phyloP scores from a whole-genome alignment of 2,797 vertebrate genomes.

The Chelon auratus region DNA sequence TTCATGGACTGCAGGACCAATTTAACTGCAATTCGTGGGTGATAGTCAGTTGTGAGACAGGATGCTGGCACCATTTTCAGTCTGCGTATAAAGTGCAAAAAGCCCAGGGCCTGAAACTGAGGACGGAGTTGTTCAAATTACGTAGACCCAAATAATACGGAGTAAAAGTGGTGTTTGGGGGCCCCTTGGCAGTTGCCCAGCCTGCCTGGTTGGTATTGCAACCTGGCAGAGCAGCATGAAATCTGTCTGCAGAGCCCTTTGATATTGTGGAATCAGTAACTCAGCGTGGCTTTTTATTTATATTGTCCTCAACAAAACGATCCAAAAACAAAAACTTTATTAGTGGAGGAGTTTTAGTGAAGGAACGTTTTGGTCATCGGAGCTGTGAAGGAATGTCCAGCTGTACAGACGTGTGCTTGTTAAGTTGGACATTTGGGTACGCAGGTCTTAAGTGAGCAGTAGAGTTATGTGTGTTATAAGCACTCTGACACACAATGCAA shows the following conservation, averaged over 20 bases:
- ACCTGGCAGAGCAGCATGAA: background rate
- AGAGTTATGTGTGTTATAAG: conserved; percentile 67
- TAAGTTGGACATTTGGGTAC: conserved; percentile 68
- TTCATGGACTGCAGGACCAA: background rate
- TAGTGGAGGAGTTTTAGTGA: conserved; percentile 6
- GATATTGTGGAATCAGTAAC: conserved; percentile 1
- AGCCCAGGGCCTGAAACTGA: background rate
- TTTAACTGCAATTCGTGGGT: conserved; percentile 6
- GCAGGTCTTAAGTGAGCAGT: conserved; percentile 51
- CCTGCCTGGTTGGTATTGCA: too few relatives aligned
- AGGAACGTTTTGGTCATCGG: conserved; percentile 55
- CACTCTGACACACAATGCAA: conserved; percentile 65
- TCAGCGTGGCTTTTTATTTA: background rate
- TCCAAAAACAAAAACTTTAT: background rate
- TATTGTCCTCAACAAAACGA: conserved; percentile 1
- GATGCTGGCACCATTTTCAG: background rate
- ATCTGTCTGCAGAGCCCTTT: background rate
- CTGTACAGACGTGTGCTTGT: conserved; percentile 57
- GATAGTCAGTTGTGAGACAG: background rate
- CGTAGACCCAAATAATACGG: background rate
- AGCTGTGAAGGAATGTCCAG: conserved; percentile 53
- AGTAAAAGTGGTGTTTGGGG: background rate
- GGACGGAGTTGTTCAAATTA: background rate
- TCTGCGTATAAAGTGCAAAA: background rate
- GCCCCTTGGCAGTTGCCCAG: background rate